These are phyloP conservation scores for Microplitis demolitor DNA, from an alignment of 1,140 invertebrate species.

Conservation along the genomic window DNA sequence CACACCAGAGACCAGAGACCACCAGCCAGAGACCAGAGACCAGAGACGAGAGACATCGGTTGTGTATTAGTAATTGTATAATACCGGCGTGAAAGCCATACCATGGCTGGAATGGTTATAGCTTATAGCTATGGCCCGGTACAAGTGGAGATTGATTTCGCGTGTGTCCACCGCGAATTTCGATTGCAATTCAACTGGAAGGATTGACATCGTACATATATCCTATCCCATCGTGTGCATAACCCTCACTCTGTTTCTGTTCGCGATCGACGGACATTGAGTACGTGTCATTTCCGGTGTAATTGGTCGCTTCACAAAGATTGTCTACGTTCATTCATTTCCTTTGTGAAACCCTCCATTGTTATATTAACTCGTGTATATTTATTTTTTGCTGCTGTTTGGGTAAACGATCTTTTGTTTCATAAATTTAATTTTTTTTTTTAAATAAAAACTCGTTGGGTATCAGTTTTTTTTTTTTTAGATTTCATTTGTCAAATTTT, in stretches of 20 bases:
- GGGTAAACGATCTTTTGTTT: too few relatives aligned
- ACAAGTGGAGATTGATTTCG: neutral
- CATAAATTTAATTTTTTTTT: too few relatives aligned
- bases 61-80: too few relatives aligned
- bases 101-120: too few relatives aligned
- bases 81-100: too few relatives aligned
- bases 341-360: neutral
- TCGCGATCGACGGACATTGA: neutral
- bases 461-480: too few relatives aligned
- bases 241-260: neutral
- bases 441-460: too few relatives aligned
- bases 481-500: too few relatives aligned
- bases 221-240: neutral
- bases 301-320: neutral
- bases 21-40: too few relatives aligned
- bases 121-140: neutral
- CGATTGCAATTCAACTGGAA: neutral
- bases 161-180: conserved; percentile 1
- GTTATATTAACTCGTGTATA: neutral
- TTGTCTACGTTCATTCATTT: neutral
- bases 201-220: neutral
- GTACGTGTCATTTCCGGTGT: conserved; percentile 8
- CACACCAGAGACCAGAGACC: too few relatives aligned
- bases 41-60: too few relatives aligned
- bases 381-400: neutral